Base-by-base conservation (phyloP, 2,113 vertebrate species). In the Diadophis punctatus region DNA sequence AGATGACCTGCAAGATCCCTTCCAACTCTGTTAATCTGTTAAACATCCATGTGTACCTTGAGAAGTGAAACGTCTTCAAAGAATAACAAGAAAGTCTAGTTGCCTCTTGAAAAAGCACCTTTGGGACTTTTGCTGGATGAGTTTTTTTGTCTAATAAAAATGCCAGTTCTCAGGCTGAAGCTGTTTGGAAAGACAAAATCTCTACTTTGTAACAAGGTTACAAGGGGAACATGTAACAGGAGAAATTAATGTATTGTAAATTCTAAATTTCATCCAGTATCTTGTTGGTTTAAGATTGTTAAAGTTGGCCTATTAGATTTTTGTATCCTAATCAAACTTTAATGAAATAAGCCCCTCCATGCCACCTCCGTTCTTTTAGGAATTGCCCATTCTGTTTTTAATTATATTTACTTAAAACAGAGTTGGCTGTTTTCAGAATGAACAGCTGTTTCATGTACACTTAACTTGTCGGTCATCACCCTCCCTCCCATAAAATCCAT, bases 401-500 rank as follows among this genome's bases (percentile, higher is more conserved):
- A 84, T 89, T 55, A 49, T 89, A 94, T 89, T 92, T 0, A 4
- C 27, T 92, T 5, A 92, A 88, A 95, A 92, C 88, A 89, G 30
- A 12, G 93, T 93, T 80, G 92, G 80, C 87, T n/a, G 90, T 92
- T 95, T 92, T 74, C 80, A 2, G 86, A 5, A 93, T 0, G 46
- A 96, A 93, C 96, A 97, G 96, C 96, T 25, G 91, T 93, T 96
- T 95, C 94, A 84, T 96, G 94, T 94, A 94, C 92, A 94, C 94
- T 96, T 95, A 94, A 96, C 90, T 93, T 96, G 96, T 94, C 91
- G 92, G 91, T 88, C 96, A 1, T 60, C 92, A 91, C 39, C 90
- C 55, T 22, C 88, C 95, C 95, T 95, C 94, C 93, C 89, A 48
- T 60, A 0, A 7, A 48, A 92, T 96, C 88, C 96, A 96, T 95